A percentile compares a stretch with the other conserved stretches of the same genome.
These are phyloP conservation scores for Stenchaetothrips biformis DNA, from an alignment of 2,888 invertebrate species.

Conservation along the genomic window DNA sequence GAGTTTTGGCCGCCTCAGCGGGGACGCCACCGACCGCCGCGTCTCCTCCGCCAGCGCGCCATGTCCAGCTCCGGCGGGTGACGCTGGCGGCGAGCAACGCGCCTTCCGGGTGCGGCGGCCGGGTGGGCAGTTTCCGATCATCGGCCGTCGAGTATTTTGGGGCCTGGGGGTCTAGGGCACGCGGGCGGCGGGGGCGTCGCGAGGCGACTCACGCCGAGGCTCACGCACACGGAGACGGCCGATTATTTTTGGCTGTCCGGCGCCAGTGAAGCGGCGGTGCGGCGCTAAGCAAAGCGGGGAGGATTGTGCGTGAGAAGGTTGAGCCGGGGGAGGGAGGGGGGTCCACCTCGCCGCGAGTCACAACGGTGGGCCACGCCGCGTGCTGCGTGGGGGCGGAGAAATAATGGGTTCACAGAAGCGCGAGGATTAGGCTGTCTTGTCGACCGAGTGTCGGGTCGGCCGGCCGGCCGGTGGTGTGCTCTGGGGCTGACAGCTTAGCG, in stretches of 20 bases:
- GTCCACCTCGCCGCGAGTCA: background rate
- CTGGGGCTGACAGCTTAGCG: background rate
- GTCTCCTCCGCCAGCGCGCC: too few relatives aligned
- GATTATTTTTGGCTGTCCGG: background rate
- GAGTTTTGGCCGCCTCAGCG: too few relatives aligned
- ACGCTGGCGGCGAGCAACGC: background rate
- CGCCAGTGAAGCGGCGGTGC: background rate
- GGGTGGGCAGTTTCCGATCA: background rate
- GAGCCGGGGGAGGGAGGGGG: background rate
- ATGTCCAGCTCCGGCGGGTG: background rate
- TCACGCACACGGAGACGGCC: background rate
- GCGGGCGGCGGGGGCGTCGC: background rate
- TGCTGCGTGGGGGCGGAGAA: background rate
- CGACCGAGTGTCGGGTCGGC: background rate
- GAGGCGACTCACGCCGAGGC: background rate
- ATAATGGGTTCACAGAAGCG: background rate
- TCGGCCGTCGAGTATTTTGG: background rate
- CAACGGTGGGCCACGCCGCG: background rate
- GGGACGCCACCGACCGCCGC: too few relatives aligned
- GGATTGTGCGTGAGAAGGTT: background rate
- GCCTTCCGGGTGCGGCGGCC: background rate
- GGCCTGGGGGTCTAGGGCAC: background rate
- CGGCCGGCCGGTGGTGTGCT: background rate
- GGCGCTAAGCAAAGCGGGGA: background rate
- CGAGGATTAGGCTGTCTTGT: background rate